A percentile compares a stretch with the other conserved stretches of the same genome.
Evolutionary conservation across 2,888 invertebrate genomes (phyloP).

Genomic region (Eurytoma californica): DNA sequence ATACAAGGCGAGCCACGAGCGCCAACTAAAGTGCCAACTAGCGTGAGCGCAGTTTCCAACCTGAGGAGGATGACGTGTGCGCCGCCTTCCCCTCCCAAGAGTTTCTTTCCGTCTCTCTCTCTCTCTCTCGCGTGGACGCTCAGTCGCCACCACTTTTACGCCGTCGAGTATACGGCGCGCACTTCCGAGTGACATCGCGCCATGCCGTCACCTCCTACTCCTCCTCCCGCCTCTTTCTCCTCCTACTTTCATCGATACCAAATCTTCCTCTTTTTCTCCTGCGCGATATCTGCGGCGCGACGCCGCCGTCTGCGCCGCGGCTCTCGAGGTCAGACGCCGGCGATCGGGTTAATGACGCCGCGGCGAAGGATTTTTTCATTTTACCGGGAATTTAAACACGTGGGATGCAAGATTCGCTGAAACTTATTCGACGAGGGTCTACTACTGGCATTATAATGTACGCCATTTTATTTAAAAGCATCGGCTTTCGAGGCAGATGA

Average conservation of each 20-base stretch:
- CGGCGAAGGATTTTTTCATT: no score
- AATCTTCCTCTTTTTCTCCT: background rate
- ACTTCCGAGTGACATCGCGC: slow-evolving; percentile 39
- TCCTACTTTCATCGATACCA: background rate
- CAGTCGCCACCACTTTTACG: slow-evolving; percentile 36
- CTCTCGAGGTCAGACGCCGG: no score
- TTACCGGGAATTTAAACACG: no score
- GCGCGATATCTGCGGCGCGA: background rate
- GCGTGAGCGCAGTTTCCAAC: slow-evolving; percentile 69
- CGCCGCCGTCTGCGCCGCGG: background rate
- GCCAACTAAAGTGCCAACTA: slow-evolving; percentile 72
- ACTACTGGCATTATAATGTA: no score
- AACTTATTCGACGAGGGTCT: no score
- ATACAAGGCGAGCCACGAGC: slow-evolving; percentile 69
- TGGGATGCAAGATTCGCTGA: no score
- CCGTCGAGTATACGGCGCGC: slow-evolving; percentile 12
- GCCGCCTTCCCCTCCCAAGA: slow-evolving; percentile 43
- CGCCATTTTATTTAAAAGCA: no score
- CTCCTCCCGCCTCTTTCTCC: background rate
- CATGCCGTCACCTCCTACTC: background rate
- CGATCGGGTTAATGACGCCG: no score
- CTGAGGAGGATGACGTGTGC: slow-evolving; percentile 67
- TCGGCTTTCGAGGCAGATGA: no score
- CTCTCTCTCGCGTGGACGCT: background rate
- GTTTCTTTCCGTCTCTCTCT: slow-evolving; percentile 45